phyloP scores from a whole-genome alignment of 2,113 vertebrate species.

The Pongo abelii region DNA sequence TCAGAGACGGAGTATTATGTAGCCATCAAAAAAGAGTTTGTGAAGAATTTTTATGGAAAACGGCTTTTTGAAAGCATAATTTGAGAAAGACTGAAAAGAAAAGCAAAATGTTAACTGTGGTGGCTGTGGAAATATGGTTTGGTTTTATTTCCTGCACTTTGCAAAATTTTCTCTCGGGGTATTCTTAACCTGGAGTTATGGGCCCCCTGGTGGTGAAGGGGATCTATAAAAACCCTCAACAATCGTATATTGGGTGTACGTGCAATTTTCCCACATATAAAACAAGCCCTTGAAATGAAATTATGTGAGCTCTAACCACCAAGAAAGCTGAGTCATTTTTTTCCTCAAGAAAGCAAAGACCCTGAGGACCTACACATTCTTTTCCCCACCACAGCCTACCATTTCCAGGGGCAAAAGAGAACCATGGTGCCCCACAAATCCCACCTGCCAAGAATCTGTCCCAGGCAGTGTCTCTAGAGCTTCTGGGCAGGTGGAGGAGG shows the following conservation, averaged over 20 bases:
- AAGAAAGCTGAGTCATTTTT: not conserved
- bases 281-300: not conserved
- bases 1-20: not conserved
- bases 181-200: not conserved
- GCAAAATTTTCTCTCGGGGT: not conserved
- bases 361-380: not conserved
- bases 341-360: not conserved
- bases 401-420: not conserved
- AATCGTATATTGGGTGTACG: rapidly evolving
- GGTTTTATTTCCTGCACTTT: not conserved
- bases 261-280: rapidly evolving
- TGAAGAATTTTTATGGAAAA: not conserved
- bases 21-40: not conserved
- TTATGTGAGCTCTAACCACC: not conserved
- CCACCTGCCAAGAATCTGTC: not conserved
- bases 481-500: not conserved
- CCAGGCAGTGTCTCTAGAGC: no score
- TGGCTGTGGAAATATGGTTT: rapidly evolving
- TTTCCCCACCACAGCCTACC: not conserved
- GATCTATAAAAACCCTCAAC: not conserved
- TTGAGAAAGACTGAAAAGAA: not conserved
- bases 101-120: not conserved
- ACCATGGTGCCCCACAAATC: not conserved
- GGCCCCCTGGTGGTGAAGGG: constrained; percentile 52
- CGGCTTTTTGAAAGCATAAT: not conserved